Conservation (phyloP, 1,140 invertebrate genomes). For the Eulimnadia texana region DNA sequence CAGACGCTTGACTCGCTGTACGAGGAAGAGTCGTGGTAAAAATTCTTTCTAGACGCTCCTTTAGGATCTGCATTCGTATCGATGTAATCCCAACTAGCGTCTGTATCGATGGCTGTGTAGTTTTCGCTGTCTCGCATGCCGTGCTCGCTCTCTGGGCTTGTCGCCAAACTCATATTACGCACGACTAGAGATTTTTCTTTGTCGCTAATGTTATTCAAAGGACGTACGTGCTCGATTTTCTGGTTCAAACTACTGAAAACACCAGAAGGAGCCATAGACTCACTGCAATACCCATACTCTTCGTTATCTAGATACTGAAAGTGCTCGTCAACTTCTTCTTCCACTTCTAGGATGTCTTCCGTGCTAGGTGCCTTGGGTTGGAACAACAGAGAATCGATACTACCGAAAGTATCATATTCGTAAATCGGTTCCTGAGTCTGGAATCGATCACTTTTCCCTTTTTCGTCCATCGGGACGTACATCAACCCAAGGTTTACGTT, state of each 20-base stretch:
- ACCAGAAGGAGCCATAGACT: no score
- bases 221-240: no score
- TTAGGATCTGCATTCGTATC: no score
- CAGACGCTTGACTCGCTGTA: no score
- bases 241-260: no score
- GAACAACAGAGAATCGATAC: slow-evolving; percentile 27
- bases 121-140: slow-evolving; percentile 8
- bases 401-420: slow-evolving; percentile 24
- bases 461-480: slow-evolving; percentile 27
- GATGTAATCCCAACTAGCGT: slow-evolving; percentile 17
- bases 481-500: slow-evolving; percentile 27
- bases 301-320: slow-evolving; percentile 15
- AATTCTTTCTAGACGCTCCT: no score
- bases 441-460: not conserved
- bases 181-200: no score
- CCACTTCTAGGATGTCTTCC: slow-evolving; percentile 18
- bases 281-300: no score
- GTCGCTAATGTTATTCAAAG: no score
- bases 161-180: no score
- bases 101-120: slow-evolving; percentile 14
- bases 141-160: not conserved
- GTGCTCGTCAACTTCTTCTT: slow-evolving; percentile 8
- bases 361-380: slow-evolving; percentile 23
- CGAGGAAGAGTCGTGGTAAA: no score
- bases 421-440: not conserved